phyloP scores from a whole-genome alignment of 2,888 invertebrate species.

The Mythimna impura region DNA sequence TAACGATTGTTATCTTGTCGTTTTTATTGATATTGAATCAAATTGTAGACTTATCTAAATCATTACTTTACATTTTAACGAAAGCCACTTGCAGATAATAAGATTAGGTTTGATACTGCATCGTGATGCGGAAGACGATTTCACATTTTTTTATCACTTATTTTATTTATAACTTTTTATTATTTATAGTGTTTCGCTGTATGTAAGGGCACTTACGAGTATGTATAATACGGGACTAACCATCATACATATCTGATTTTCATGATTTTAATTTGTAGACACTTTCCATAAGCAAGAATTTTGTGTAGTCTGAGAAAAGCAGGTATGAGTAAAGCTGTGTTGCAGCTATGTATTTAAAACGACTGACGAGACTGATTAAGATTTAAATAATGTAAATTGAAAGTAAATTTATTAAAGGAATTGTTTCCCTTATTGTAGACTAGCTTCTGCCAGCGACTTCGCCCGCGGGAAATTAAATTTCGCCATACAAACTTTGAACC shows the following conservation, averaged over 20 bases:
- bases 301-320: neutral
- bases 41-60: constrained; percentile 13
- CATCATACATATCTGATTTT: neutral
- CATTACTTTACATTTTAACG: neutral
- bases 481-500: no score
- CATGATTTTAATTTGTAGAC: neutral
- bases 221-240: neutral
- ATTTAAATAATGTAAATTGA: neutral
- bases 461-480: no score
- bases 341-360: no score
- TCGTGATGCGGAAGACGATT: constrained; percentile 14
- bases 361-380: neutral
- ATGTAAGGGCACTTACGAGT: no score
- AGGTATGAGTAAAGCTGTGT: no score
- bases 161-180: neutral
- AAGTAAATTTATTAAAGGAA: neutral
- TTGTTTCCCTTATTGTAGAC: no score
- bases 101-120: constrained; percentile 19
- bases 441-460: no score
- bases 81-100: constrained; percentile 17
- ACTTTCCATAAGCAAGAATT: neutral
- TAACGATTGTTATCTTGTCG: neutral
- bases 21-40: constrained; percentile 9
- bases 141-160: neutral
- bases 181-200: no score